phyloP scores from a whole-genome alignment of 2,888 invertebrate genomes.

The Dermolepida albohirtum region DNA sequence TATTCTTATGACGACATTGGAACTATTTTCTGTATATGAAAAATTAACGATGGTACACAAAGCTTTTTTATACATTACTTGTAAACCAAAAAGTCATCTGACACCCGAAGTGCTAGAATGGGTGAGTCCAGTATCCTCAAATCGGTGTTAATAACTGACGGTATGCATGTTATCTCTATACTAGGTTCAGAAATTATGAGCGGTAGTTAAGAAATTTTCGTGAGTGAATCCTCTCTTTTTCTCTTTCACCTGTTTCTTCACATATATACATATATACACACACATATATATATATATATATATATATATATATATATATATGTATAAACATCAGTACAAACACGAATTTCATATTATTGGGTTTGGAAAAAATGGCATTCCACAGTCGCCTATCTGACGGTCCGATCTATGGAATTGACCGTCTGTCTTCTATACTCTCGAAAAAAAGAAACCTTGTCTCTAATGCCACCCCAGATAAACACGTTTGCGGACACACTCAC shows the following conservation, averaged over 20 bases:
- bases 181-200: slow-evolving; percentile 48
- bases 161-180: slow-evolving; percentile 40
- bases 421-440: slow-evolving; percentile 54
- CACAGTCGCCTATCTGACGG: slow-evolving; percentile 53
- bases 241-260: slow-evolving; percentile 13
- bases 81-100: not conserved
- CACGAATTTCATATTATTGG: slow-evolving; percentile 57
- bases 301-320: slow-evolving; percentile 33
- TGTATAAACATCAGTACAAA: slow-evolving; percentile 47
- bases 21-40: too few relatives aligned
- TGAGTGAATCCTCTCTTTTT: not conserved
- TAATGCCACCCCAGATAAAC: slow-evolving; percentile 62
- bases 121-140: slow-evolving; percentile 13
- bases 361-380: slow-evolving; percentile 60
- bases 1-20: too few relatives aligned
- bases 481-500: slow-evolving; percentile 46
- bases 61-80: not conserved
- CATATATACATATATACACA: not conserved
- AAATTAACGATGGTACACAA: too few relatives aligned
- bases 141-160: slow-evolving; percentile 42
- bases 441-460: slow-evolving; percentile 51
- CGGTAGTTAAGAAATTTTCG: slow-evolving; percentile 45
- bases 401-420: slow-evolving; percentile 54
- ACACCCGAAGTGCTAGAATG: slow-evolving; percentile 16
- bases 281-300: slow-evolving; percentile 13